These are phyloP conservation scores for Plagodis dolabraria DNA, from an alignment of 2,888 invertebrate species.

Conservation along the genomic window DNA sequence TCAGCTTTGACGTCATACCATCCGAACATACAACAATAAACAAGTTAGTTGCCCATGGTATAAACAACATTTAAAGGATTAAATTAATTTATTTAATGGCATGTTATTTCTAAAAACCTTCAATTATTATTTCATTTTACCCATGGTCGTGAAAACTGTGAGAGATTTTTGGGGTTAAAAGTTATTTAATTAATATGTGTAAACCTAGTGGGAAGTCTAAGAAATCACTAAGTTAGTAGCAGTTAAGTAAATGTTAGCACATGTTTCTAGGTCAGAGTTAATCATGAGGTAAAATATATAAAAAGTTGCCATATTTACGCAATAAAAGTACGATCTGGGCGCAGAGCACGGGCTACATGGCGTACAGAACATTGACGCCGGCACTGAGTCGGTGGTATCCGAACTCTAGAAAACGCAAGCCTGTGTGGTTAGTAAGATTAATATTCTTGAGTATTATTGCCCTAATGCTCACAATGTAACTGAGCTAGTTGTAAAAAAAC, in stretches of 20 bases:
- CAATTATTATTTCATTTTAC: too few species aligned
- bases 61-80: too few species aligned
- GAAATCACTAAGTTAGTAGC: conserved; percentile 21
- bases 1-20: not conserved
- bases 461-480: not conserved
- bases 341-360: conserved; percentile 72
- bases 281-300: conserved; percentile 40
- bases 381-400: conserved; percentile 69
- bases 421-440: conserved; percentile 18
- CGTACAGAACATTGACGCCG: conserved; percentile 78
- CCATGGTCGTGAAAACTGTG: too few species aligned
- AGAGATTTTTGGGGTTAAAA: too few species aligned
- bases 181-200: too few species aligned
- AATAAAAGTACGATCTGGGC: conserved; percentile 77
- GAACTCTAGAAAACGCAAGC: conserved; percentile 71
- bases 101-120: too few species aligned
- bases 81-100: too few species aligned
- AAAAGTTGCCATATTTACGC: conserved; percentile 75
- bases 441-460: not conserved
- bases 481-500: too few species aligned
- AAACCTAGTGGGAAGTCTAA: too few species aligned
- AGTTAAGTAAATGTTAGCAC: conserved; percentile 33
- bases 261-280: conserved; percentile 26
- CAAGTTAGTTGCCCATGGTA: too few species aligned
- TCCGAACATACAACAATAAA: not conserved